phyloP scores from a whole-genome alignment of 2,113 vertebrate genomes.

The Trinectes maculatus region DNA sequence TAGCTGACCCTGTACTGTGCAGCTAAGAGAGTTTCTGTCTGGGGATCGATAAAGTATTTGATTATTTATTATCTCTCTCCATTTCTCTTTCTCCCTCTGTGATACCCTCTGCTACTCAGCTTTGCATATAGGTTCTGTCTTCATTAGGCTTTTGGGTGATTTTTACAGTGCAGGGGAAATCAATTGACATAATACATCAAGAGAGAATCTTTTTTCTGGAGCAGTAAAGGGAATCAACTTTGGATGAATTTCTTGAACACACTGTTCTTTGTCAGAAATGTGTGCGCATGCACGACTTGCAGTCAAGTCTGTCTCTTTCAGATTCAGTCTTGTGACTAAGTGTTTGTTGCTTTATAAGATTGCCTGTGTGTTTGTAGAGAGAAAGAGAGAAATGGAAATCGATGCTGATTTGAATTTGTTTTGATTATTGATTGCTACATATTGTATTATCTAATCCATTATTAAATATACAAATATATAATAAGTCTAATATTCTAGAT shows the following conservation, averaged over 20 bases:
- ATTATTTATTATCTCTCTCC: slow-evolving; percentile 64
- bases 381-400: background rate
- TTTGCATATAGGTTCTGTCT: slow-evolving; percentile 30
- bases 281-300: background rate
- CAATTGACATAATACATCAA: slow-evolving; percentile 44
- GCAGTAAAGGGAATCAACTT: slow-evolving; percentile 39
- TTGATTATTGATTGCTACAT: background rate
- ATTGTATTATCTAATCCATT: background rate
- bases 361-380: background rate
- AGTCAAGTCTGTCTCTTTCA: slow-evolving; percentile 26
- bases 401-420: background rate
- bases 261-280: slow-evolving; percentile 31
- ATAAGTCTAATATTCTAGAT: background rate
- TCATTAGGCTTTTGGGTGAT: slow-evolving; percentile 52
- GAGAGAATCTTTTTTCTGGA: slow-evolving; percentile 51
- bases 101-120: slow-evolving; percentile 25
- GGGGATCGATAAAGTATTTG: slow-evolving; percentile 60
- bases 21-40: slow-evolving; percentile 42
- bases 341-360: slow-evolving; percentile 17
- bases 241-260: slow-evolving; percentile 30
- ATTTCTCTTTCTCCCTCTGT: slow-evolving; percentile 10
- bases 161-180: slow-evolving; percentile 50
- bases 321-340: slow-evolving; percentile 52
- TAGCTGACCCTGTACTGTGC: slow-evolving; percentile 23
- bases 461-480: background rate